Base-by-base conservation (phyloP, 1,140 invertebrate genomes). In the Acromyrmex echinatior region DNA sequence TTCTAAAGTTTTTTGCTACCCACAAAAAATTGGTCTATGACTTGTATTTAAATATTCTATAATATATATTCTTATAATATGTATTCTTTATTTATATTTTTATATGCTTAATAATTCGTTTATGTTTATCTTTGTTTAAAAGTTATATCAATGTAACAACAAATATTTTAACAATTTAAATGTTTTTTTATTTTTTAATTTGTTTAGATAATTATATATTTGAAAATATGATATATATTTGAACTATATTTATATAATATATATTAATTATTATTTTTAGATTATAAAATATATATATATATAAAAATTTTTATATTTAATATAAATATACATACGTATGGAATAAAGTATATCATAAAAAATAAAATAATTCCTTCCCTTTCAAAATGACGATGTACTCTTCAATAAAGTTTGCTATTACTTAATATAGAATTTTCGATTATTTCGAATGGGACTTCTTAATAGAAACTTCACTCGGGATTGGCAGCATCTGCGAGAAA, bases 401-500 rank as follows among this genome's bases (percentile, higher is more conserved):
- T n/a, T 14, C 49, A 49, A 25, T 39, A 86, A 60, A 80, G 21
- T 68, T 35, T 39, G 16, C 28, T 14, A 1, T 80, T 60, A 68
- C 25, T 58, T 45, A 86, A 80, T 51, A 68, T 10, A 86, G 14
- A 56, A 86, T 80, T 39, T 60, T 80, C 45, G 56, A 76, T 84
- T 90, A 92, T 92, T 94, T 94, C 91, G 92, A 90, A 91, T 87
- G 89, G 91, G 92, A 93, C 92, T 94, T 92, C 91, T 94, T 95
- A 94, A 95, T 94, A 95, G 94, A 95, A 95, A 95, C 92, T 94
- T 94, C 91, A 93, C 87, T 86, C 91, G 86, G 92, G 92, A 94
- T 93, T 94, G 94, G 94, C 94, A 94, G 93, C 94, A 95, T 95
- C 93, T 95, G 94, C 90, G 92, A 93, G 84, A 87, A 87, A 88